phyloP scores from a whole-genome alignment of 2,888 invertebrate species.

The Vanessa cardui region DNA sequence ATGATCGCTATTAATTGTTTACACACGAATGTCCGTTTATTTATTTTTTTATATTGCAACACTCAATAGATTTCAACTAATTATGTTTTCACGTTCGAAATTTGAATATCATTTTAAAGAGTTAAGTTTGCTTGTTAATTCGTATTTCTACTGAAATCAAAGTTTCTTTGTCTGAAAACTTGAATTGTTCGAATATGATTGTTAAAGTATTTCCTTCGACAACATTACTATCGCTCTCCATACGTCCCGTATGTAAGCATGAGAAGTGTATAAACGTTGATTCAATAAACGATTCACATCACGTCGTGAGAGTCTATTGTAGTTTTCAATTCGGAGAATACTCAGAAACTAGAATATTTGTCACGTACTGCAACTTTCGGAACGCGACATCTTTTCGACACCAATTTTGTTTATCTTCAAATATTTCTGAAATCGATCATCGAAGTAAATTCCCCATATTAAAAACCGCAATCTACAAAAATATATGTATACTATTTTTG shows the following conservation, averaged over 20 bases:
- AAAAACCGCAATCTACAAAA: neutral
- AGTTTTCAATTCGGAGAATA: constrained; percentile 76
- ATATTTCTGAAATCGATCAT: constrained; percentile 11
- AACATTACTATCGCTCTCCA: neutral
- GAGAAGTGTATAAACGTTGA: constrained; percentile 20
- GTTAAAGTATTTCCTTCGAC: neutral
- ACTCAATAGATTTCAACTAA: too few relatives aligned
- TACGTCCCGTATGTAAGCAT: constrained; percentile 7
- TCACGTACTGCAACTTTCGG: constrained; percentile 80
- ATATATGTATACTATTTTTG: neutral
- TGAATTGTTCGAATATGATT: neutral
- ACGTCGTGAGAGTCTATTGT: constrained; percentile 76
- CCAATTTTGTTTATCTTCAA: constrained; percentile 27
- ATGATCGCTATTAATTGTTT: too few relatives aligned
- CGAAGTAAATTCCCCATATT: neutral
- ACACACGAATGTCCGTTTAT: too few relatives aligned
- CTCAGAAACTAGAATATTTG: constrained; percentile 78
- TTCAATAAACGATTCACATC: constrained; percentile 66
- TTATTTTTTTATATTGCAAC: too few relatives aligned
- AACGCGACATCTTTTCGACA: constrained; percentile 69
- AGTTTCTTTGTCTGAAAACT: too few relatives aligned
- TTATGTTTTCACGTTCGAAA: too few relatives aligned
- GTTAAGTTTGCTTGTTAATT: too few relatives aligned
- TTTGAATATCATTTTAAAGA: too few relatives aligned
- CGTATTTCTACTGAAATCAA: too few relatives aligned